These are phyloP conservation scores for Ciconia nigra DNA, from an alignment of 2,797 vertebrate genomes.

Conservation along the genomic window DNA sequence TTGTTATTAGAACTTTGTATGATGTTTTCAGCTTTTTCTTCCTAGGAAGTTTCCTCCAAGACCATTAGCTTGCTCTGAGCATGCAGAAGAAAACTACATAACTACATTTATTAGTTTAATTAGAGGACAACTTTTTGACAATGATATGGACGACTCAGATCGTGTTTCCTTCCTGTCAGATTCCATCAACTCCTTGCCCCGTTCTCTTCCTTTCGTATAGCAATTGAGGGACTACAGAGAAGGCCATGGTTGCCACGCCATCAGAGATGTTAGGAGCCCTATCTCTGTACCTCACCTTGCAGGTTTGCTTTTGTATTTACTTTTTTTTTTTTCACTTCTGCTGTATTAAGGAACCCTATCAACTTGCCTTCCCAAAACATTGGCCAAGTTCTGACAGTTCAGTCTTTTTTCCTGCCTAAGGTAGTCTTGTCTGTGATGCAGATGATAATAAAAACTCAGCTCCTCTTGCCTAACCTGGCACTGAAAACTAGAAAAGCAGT, in stretches of 20 bases:
- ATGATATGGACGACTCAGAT: neutral
- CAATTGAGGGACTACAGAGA: neutral
- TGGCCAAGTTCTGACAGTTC: neutral
- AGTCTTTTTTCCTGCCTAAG: neutral
- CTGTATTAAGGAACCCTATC: neutral
- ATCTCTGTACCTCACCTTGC: neutral
- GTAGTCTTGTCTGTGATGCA: neutral
- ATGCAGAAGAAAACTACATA: neutral
- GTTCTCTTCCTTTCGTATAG: neutral
- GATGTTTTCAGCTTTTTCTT: neutral
- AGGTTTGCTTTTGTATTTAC: neutral
- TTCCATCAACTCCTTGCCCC: neutral
- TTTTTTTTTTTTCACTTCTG: neutral
- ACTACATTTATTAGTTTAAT: neutral
- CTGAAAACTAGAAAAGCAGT: neutral
- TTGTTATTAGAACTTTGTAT: neutral
- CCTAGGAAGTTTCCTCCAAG: neutral
- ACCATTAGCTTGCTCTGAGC: neutral
- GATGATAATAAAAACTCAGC: neutral
- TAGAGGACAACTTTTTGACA: neutral
- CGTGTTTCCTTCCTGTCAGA: neutral
- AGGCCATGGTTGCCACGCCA: rapidly evolving
- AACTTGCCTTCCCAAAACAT: neutral
- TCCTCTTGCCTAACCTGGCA: neutral
- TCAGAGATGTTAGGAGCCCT: neutral